These are phyloP conservation scores for Tribolium freemani DNA, from an alignment of 2,888 invertebrate species.

Conservation along the genomic window DNA sequence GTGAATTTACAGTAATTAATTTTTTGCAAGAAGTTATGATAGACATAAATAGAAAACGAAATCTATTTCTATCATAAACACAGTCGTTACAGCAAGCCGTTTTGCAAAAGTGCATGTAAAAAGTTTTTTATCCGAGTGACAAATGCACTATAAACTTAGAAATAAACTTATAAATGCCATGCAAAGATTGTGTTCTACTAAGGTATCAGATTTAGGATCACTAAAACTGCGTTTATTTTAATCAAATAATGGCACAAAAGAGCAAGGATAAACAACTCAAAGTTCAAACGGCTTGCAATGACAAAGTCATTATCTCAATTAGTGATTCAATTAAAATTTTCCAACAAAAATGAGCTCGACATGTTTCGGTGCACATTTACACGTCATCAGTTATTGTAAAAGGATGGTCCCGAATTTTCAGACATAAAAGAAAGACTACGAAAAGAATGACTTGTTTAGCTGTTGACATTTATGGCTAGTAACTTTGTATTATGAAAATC, in stretches of 20 bases:
- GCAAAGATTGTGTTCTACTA: neutral
- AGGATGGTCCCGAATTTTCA: neutral
- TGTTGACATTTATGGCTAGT: neutral
- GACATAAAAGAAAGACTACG: neutral
- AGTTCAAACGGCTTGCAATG: neutral
- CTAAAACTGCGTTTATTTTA: neutral
- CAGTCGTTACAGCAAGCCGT: neutral
- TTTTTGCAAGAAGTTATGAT: neutral
- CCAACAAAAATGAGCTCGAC: neutral
- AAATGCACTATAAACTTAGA: neutral
- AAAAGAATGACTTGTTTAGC: neutral
- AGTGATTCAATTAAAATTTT: neutral
- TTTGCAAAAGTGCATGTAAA: neutral
- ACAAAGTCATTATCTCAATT: neutral
- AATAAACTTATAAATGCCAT: neutral
- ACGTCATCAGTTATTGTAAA: neutral
- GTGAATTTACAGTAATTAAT: neutral
- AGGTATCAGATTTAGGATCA: constrained; percentile 13
- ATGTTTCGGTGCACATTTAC: neutral
- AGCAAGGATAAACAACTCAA: neutral
- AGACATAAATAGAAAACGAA: neutral
- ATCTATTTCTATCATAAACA: neutral
- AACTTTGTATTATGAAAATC: neutral
- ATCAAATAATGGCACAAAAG: neutral
- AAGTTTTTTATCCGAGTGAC: neutral